phyloP scores from a whole-genome alignment of 2,113 vertebrate genomes.

The Paracanthobrama guichenoti region DNA sequence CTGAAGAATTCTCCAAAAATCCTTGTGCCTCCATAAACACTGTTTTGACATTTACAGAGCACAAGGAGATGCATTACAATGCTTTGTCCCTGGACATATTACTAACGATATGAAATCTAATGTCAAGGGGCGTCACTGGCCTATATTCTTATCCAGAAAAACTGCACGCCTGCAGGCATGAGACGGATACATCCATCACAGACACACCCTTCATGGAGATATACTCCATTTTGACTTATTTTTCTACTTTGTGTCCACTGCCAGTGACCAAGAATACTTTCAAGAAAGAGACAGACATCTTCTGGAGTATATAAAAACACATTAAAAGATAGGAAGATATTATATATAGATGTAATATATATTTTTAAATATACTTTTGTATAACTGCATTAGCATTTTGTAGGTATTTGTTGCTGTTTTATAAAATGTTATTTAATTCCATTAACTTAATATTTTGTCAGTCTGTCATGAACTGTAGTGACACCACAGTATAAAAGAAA shows the following conservation, averaged over 20 bases:
- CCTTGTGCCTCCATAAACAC: background rate
- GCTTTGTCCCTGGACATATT: constrained; percentile 21
- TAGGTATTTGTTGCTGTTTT: background rate
- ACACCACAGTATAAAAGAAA: background rate
- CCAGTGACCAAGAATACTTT: background rate
- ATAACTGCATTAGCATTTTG: background rate
- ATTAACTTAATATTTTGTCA: background rate
- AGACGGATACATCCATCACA: constrained; percentile 44
- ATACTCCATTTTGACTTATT: constrained; percentile 28
- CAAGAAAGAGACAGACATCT: background rate
- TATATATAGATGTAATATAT: no score
- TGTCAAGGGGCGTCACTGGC: constrained; percentile 45
- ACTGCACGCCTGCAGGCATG: constrained; percentile 35
- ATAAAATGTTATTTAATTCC: no score
- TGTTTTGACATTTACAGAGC: constrained; percentile 17
- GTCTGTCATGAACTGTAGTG: background rate
- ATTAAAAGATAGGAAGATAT: background rate
- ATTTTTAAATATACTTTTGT: no score
- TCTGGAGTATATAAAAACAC: background rate
- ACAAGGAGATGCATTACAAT: background rate
- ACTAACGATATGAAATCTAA: constrained; percentile 37
- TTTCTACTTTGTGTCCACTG: constrained; percentile 8
- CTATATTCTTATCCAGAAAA: constrained; percentile 53
- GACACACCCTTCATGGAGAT: constrained; percentile 12
- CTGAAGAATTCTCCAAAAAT: background rate